Percentiles rank a stretch among this genome's conserved stretches.
phyloP scores from a whole-genome alignment of 2,888 invertebrate genomes.

The Zhuqinia jingwanae region DNA sequence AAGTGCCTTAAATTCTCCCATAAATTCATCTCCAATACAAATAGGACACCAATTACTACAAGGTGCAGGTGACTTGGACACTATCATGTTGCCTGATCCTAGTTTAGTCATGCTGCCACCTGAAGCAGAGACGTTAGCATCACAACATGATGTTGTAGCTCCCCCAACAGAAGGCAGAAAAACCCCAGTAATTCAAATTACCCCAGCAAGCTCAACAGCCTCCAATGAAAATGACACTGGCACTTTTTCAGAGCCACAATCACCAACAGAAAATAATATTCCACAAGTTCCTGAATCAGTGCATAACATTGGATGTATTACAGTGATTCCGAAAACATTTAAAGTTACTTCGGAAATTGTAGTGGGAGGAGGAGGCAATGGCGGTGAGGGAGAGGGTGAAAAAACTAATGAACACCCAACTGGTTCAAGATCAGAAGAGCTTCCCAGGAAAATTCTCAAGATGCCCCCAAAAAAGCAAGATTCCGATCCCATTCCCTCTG shows the following conservation, averaged over 20 bases:
- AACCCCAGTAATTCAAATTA: conserved; percentile 76
- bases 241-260: not conserved
- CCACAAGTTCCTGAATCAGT: not conserved
- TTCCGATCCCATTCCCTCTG: conserved; percentile 15
- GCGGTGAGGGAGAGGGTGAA: not conserved
- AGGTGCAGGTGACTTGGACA: conserved; percentile 15
- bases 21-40: not conserved
- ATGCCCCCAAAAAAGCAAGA: conserved; percentile 27
- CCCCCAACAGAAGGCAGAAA: conserved; percentile 42
- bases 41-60: not conserved
- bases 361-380: conserved; percentile 5
- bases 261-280: conserved; percentile 12
- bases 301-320: conserved; percentile 72
- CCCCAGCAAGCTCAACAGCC: conserved; percentile 74
- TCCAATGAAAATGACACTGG: not conserved
- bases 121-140: not conserved
- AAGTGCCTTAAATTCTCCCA: conserved; percentile 43
- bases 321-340: conserved; percentile 75
- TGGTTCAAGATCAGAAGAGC: not conserved
- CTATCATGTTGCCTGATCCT: conserved; percentile 36
- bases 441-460: conserved; percentile 25
- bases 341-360: conserved; percentile 76
- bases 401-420: not conserved
- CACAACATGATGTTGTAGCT: not conserved
- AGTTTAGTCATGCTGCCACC: not conserved